Conservation (phyloP, 2,797 vertebrate genomes). For the Cynopterus sphinx region DNA sequence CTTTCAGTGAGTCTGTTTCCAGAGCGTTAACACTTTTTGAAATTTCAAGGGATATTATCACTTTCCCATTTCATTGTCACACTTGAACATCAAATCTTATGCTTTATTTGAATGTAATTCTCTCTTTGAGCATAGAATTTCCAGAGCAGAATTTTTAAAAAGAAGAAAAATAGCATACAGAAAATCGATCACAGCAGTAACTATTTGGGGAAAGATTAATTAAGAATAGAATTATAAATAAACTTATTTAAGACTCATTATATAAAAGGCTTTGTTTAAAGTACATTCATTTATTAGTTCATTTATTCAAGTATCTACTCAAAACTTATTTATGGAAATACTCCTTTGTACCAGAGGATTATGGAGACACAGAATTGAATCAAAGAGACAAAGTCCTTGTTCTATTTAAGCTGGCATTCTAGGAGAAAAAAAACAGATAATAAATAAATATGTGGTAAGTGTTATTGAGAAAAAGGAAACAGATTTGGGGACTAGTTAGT, state of each 20-base stretch:
- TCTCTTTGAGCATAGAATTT: constrained; percentile 11
- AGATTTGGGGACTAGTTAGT: background rate
- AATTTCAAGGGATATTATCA: background rate
- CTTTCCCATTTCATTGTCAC: background rate
- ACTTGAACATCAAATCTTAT: background rate
- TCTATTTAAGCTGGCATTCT: background rate
- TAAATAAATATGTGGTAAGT: background rate
- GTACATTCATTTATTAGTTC: background rate
- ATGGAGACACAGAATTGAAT: background rate
- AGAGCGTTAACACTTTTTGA: background rate
- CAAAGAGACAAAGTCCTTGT: background rate
- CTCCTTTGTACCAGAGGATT: background rate
- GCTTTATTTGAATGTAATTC: background rate
- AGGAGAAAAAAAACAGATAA: background rate
- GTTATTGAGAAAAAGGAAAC: background rate
- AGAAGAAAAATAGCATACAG: background rate
- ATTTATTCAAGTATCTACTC: background rate
- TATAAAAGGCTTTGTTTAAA: constrained; percentile 20
- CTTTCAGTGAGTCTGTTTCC: background rate
- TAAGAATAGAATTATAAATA: constrained; percentile 56
- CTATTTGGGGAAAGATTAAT: constrained; percentile 45
- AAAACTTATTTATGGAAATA: background rate
- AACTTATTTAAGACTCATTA: constrained; percentile 40
- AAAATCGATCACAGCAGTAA: constrained; percentile 13
- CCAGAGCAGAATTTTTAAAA: background rate